Percentiles rank a stretch among this genome's conserved stretches.
Conservation (phyloP, 2,888 invertebrate genomes). For the Syrphus vitripennis region DNA sequence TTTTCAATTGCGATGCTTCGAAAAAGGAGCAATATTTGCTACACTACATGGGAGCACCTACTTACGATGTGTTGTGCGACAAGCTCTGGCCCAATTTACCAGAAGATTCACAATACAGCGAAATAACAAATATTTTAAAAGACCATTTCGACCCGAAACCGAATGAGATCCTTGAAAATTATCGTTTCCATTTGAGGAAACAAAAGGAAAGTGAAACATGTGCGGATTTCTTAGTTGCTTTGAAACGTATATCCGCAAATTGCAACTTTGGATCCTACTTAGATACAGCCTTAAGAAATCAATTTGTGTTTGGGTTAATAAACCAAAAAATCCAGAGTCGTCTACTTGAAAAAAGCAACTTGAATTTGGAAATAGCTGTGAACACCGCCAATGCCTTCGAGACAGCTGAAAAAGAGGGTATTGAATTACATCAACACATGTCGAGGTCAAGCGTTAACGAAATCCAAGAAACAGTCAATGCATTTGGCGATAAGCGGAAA, state of each 20-base stretch:
- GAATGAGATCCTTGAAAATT: constrained; percentile 31
- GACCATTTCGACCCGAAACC: not conserved
- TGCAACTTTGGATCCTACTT: constrained; percentile 42
- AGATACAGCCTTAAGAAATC: constrained; percentile 48
- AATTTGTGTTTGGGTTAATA: constrained; percentile 53
- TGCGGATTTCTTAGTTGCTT: not conserved
- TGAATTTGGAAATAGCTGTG: not conserved
- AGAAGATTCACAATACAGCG: not conserved
- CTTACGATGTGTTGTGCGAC: not conserved
- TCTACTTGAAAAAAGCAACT: not conserved
- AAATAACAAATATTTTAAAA: not conserved
- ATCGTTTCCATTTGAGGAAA: constrained; percentile 8
- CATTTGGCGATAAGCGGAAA: not conserved
- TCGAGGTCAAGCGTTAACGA: not conserved
- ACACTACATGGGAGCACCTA: not conserved
- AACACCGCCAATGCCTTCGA: not conserved
- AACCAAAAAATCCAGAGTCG: constrained; percentile 25
- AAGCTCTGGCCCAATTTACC: too few relatives aligned
- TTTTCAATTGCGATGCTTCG: not conserved
- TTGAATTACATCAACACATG: not conserved
- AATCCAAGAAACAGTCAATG: not conserved
- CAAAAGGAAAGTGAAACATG: constrained; percentile 2
- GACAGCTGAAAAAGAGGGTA: not conserved
- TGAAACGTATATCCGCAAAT: constrained; percentile 7
- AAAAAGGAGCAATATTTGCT: not conserved